Conservation (phyloP, 2,888 invertebrate species). For the Cepaea hortensis region DNA sequence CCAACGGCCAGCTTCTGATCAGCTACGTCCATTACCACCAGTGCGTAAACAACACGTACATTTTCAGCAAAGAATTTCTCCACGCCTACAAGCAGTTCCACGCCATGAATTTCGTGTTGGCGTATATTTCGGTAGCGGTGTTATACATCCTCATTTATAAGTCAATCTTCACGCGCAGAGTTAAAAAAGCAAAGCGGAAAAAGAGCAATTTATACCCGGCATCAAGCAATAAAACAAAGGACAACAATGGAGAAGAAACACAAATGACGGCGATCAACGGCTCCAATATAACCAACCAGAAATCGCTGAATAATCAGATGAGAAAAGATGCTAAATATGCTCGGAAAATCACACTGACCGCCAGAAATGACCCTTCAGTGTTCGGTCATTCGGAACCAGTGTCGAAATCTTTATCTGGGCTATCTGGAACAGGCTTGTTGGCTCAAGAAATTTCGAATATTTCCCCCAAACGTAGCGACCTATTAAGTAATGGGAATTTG, state of each 20-base stretch:
- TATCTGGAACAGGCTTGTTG: background rate
- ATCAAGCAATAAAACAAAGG: background rate
- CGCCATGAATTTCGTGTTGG: conserved; percentile 61
- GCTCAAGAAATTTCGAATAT: background rate
- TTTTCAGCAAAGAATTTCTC: conserved; percentile 55
- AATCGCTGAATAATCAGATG: conserved; percentile 20
- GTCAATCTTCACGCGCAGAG: conserved; percentile 62
- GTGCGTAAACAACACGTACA: conserved; percentile 55
- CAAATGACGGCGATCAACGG: conserved; percentile 19
- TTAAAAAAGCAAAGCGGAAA: conserved; percentile 53
- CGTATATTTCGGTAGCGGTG: conserved; percentile 62
- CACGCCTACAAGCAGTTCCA: conserved; percentile 60
- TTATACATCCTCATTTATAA: conserved; percentile 68
- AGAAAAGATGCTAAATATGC: conserved; percentile 13
- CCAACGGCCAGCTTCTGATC: too few relatives aligned
- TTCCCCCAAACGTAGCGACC: background rate
- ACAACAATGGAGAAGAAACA: conserved; percentile 39
- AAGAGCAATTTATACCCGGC: conserved; percentile 47
- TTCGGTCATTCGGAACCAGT: background rate
- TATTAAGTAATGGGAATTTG: background rate
- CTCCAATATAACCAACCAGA: background rate
- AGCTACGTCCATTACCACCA: conserved; percentile 21
- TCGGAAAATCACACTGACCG: conserved; percentile 33
- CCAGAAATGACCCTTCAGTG: conserved; percentile 24
- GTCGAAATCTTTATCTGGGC: background rate